Base-by-base conservation (phyloP, 2,888 invertebrate genomes). In the Trissolcus brochymenae region DNA sequence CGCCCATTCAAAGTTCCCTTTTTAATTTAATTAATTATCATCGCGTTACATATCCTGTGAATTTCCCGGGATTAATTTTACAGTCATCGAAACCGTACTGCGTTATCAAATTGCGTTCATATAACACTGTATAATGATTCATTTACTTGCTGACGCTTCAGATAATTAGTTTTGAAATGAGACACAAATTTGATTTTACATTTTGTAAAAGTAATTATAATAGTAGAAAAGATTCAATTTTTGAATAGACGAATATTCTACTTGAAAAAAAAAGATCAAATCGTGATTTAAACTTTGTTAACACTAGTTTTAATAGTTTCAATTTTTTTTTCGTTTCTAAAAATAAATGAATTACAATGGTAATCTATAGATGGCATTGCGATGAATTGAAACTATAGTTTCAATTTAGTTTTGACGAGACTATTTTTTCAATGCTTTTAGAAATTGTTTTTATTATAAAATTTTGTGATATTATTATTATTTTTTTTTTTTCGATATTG, bases 11-110 rank as follows among this genome's bases (percentile, higher is more conserved):
- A 57, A 14, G 57, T 55, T 54, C 55, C 29, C 35, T 17, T 9
- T 67, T 74, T 67, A 51, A 61, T 61, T 56, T 53, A 57, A 74
- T 62, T 74, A 67, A 67, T 74, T 67, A 74, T 67, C 64, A 56
- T 55, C 65, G 46, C 3, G 49, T 40, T 65, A 51, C 17, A 59
- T 46, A 19, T 53, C 14, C 19, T 59, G 60, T 41, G 65, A 57
- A 73, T 65, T 35, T 73, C 49, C 35, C 6, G 35, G 2, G 2
- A 35, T 35, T 35, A 35, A 6, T 35, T 35, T 35, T 2, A 35
- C 29, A 53, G 64, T 64, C 56, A 56, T 70, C 21, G 7, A 43
- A 53, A 43, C 53, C 21, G 35, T 35, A 35, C 9, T 35, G 35
- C 35, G 35, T 35, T 35, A 35, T 35, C 35, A 35, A 35, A 35